A percentile compares a stretch with the other conserved stretches of the same genome.
phyloP scores from a whole-genome alignment of 2,888 invertebrate genomes.

The Metalampra italica region DNA sequence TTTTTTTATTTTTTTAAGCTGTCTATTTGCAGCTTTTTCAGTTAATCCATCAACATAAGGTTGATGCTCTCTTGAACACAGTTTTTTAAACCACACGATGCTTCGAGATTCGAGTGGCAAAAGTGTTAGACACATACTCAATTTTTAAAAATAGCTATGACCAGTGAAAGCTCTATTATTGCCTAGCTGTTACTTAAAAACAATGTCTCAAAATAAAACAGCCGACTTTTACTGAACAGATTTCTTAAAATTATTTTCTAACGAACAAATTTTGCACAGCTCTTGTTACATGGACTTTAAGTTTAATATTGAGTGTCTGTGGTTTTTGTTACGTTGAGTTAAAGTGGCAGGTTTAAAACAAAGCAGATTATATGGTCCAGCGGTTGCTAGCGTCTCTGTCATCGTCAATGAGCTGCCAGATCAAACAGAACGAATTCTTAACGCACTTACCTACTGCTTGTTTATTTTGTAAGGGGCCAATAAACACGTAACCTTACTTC shows the following conservation, averaged over 20 bases:
- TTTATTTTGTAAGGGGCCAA: neutral
- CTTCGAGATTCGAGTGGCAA: no score
- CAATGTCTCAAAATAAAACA: conserved; percentile 1
- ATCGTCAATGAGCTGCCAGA: conserved; percentile 3
- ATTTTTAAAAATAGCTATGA: neutral
- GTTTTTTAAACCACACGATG: no score
- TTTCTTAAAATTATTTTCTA: neutral
- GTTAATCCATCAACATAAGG: no score
- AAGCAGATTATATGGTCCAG: conserved; percentile 6
- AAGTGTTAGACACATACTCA: no score
- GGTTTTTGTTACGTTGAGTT: neutral
- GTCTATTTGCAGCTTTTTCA: no score
- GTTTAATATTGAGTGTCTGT: neutral
- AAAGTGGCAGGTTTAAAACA: conserved; percentile 2
- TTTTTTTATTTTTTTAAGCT: no score
- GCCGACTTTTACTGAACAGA: neutral
- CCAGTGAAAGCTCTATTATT: neutral
- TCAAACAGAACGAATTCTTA: neutral
- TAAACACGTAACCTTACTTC: neutral
- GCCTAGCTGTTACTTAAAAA: neutral
- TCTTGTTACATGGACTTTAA: neutral
- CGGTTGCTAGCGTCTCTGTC: neutral
- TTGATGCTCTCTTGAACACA: no score
- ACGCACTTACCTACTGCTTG: neutral
- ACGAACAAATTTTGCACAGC: neutral